Evolutionary conservation across 2,888 invertebrate species (phyloP), one percentile per base, ranked within the genome.

Genomic region (Idaea aversata): DNA sequence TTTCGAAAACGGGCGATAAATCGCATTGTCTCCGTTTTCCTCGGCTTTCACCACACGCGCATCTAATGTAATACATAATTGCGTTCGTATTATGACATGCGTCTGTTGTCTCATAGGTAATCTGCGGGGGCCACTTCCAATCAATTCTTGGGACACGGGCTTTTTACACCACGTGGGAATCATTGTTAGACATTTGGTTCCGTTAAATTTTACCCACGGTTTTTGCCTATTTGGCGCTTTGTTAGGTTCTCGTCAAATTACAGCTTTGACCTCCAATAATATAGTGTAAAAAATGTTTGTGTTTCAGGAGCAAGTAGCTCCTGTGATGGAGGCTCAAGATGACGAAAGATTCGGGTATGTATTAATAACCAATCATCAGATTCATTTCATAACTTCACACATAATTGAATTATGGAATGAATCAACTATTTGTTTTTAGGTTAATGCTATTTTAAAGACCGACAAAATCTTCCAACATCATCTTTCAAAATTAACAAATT

Each of bases 221-320:
- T 70, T 68, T 67, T 61, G 16, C 34, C 38, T 64, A 61, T 66
- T 64, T 60, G 57, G 63, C 16, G 61, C 62, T 67, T 67, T 70
- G 65, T 66, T 59, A 61, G 60, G 25, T 66, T 63, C 59, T 65
- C 61, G 58, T 59, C 10, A 57, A 6, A 57, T 59, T 61, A 35
- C 61, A 63, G 64, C 7, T 67, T 47, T 65, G 64, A 64, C 64
- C 66, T 60, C 47, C 57, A 62, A 65, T 38, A n/a, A n/a, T 61
- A 38, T 59, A 47, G 35, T 36, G 58, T 59, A 57, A 47, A 34
- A 63, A 25, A 7, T 25, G 67, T 61, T 71, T 47, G 63, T 71
- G 59, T 88, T 87, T 57, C 85, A 91, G 91, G 88, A 91, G 72
- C 88, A 85, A 80, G 88, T 85, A 0, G 87, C 91, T 5, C 92